phyloP scores from a whole-genome alignment of 1,140 invertebrate genomes.

The Nephotettix cincticeps region DNA sequence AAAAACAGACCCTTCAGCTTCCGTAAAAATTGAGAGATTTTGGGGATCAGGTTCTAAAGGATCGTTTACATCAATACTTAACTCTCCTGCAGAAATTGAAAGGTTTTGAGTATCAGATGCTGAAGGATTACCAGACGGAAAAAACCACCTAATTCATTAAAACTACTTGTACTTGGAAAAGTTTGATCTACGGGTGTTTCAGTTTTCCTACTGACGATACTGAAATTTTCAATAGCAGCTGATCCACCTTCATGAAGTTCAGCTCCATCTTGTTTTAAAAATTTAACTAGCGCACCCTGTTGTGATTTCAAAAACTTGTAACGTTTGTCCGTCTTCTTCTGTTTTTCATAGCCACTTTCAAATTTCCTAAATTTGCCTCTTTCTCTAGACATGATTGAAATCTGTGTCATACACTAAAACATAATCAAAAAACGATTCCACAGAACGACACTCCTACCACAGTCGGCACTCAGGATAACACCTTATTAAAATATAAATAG shows the following conservation, averaged over 20 bases:
- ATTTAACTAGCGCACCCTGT: not conserved
- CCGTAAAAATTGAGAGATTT: not conserved
- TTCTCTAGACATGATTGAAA: slow-evolving; percentile 15
- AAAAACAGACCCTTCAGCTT: not conserved
- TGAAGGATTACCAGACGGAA: not conserved
- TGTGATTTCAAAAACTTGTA: not conserved
- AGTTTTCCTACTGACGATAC: not conserved
- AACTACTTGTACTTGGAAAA: not conserved
- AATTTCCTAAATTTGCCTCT: slow-evolving; percentile 7
- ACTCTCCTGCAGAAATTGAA: not conserved
- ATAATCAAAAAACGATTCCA: not conserved
- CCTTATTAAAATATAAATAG: too few species aligned
- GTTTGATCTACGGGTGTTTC: not conserved
- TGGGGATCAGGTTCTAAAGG: not conserved
- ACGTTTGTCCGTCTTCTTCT: not conserved
- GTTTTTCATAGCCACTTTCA: slow-evolving; percentile 14
- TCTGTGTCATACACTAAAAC: not conserved
- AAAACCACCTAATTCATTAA: not conserved
- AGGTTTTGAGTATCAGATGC: not conserved
- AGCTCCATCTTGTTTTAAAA: slow-evolving; percentile 7
- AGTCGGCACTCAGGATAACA: too few species aligned
- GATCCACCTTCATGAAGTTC: not conserved
- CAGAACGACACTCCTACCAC: too few species aligned
- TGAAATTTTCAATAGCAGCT: not conserved
- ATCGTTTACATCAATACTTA: not conserved